Percentiles rank a stretch among this genome's conserved stretches.
Evolutionary conservation across 2,888 invertebrate species (phyloP).

Genomic region (Limnephilus auricula): DNA sequence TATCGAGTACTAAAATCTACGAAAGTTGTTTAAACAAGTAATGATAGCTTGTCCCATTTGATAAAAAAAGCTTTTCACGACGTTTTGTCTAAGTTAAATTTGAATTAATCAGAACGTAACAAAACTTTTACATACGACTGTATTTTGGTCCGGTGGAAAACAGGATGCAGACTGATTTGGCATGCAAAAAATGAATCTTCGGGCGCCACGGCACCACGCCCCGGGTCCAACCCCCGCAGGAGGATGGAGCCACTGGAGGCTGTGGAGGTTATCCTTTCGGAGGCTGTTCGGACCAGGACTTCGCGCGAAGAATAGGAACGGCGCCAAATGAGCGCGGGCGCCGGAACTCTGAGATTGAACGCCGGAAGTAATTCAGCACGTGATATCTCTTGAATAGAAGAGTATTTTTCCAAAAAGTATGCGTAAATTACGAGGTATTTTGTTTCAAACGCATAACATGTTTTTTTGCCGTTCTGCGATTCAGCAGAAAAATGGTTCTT

Average conservation of each 20-base stretch:
- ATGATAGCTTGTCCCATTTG: no score
- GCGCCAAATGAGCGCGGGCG: conserved; percentile 59
- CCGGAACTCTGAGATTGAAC: conserved; percentile 51
- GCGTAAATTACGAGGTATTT: background rate
- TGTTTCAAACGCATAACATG: background rate
- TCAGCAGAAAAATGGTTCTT: background rate
- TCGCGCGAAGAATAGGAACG: conserved; percentile 15
- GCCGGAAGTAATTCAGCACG: conserved; percentile 54
- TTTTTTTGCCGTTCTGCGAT: background rate
- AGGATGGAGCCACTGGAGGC: background rate
- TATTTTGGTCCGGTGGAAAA: conserved; percentile 59
- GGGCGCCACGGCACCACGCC: conserved; percentile 64
- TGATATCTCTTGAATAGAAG: conserved; percentile 32
- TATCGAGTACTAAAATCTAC: no score
- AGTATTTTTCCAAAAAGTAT: background rate
- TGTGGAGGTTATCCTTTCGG: background rate
- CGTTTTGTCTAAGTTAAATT: no score
- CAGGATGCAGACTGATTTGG: conserved; percentile 64
- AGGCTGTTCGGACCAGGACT: conserved; percentile 22
- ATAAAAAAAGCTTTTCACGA: no score
- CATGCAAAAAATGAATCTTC: conserved; percentile 64
- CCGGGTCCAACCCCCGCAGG: conserved; percentile 15
- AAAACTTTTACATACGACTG: conserved; percentile 6
- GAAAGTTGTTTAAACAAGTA: no score
- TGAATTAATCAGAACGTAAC: background rate